phyloP scores from a whole-genome alignment of 2,113 vertebrate species.

The Psammodynastes pulverulentus region DNA sequence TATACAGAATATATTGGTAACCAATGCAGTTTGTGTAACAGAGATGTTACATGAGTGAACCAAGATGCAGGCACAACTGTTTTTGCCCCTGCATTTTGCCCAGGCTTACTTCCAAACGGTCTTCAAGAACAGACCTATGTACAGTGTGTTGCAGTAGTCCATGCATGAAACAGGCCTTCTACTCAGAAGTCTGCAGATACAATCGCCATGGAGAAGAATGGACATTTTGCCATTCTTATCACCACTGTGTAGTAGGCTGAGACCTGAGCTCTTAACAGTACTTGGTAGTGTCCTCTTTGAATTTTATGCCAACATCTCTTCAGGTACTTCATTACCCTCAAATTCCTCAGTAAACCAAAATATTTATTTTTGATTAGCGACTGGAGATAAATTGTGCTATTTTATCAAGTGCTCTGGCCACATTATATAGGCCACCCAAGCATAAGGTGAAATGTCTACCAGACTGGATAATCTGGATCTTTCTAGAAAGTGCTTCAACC shows the following conservation, averaged over 20 bases:
- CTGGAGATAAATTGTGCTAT: neutral
- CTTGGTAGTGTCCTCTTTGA: neutral
- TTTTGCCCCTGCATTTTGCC: neutral
- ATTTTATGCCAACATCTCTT: neutral
- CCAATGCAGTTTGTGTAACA: neutral
- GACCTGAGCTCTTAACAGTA: neutral
- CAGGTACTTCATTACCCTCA: neutral
- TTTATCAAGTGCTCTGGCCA: neutral
- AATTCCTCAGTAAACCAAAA: neutral
- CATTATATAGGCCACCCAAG: neutral
- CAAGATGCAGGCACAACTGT: neutral
- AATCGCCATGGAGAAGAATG: neutral
- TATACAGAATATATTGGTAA: neutral
- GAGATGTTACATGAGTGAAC: neutral
- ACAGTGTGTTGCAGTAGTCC: neutral
- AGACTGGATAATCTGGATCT: neutral
- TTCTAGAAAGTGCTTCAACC: neutral
- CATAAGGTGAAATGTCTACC: neutral
- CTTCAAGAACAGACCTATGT: neutral
- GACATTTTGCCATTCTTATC: neutral
- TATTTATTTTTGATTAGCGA: neutral
- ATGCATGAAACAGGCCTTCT: neutral
- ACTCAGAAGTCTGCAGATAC: neutral
- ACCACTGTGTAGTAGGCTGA: neutral
- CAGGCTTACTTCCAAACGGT: neutral